phyloP scores from a whole-genome alignment of 2,113 vertebrate species.

The Panthera tigris region DNA sequence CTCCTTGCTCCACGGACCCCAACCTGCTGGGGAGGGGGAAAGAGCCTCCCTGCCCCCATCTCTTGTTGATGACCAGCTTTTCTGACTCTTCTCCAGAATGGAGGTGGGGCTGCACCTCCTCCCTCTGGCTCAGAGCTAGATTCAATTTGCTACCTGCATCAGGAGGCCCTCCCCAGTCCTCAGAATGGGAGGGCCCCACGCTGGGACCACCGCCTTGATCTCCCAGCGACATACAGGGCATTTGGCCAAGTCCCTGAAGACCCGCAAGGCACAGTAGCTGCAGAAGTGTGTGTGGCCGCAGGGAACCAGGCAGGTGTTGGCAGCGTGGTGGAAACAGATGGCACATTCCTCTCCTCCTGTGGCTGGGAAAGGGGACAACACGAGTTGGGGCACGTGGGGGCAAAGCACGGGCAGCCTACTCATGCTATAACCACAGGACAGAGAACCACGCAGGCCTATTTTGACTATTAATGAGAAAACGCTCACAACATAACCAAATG shows the following conservation, averaged over 20 bases:
- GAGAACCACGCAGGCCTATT: accelerated
- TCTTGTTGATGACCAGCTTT: background rate
- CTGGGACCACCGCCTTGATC: background rate
- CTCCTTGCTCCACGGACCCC: background rate
- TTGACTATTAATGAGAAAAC: background rate
- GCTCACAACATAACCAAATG: background rate
- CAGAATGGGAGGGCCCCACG: accelerated
- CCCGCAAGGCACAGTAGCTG: slow-evolving; percentile 51
- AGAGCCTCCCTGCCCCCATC: no score
- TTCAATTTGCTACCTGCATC: accelerated
- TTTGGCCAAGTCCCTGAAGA: slow-evolving; percentile 48
- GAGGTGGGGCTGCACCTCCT: background rate
- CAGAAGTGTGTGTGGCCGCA: slow-evolving; percentile 72
- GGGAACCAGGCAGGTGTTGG: slow-evolving; percentile 60
- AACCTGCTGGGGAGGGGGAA: background rate
- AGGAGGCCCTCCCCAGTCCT: background rate
- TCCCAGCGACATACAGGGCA: slow-evolving; percentile 72
- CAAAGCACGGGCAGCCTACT: background rate
- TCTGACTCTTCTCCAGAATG: background rate
- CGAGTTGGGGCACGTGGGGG: background rate
- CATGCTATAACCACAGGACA: background rate
- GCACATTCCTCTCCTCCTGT: slow-evolving; percentile 12
- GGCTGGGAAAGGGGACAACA: background rate
- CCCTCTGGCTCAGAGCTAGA: background rate
- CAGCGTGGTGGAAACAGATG: slow-evolving; percentile 45